Conservation (phyloP, 2,113 vertebrate species). For the Corydoras maculifer region DNA sequence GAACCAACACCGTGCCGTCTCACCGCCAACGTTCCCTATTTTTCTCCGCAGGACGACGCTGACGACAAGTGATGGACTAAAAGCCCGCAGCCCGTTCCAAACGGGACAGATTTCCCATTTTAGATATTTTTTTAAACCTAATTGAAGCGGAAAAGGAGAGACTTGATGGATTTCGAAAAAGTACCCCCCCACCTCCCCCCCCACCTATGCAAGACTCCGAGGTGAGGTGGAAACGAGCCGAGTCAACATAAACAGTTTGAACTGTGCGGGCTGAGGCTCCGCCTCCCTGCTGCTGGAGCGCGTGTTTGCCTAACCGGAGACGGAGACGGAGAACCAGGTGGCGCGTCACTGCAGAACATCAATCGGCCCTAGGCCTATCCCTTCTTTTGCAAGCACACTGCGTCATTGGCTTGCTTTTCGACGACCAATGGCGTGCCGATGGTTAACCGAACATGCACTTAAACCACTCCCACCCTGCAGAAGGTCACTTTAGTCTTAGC, state of each 20-base stretch:
- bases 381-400: conserved; percentile 28
- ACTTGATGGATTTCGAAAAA: not conserved
- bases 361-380: conserved; percentile 22
- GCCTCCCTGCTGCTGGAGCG: not conserved
- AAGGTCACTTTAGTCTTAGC: not conserved
- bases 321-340: not conserved
- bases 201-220: not conserved
- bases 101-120: conserved; percentile 4
- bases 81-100: not conserved
- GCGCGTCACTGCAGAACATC: conserved; percentile 13
- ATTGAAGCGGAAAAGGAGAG: not conserved
- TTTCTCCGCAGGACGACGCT: conserved; percentile 27
- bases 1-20: no score
- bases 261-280: conserved; percentile 9
- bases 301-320: conserved; percentile 7
- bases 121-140: conserved; percentile 20
- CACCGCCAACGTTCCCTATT: not conserved
- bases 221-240: not conserved
- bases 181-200: no score
- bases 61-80: conserved; percentile 23
- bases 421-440: conserved; percentile 9
- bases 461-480: conserved; percentile 8
- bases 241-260: not conserved
- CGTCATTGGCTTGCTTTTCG: conserved; percentile 17
- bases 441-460: conserved; percentile 23